Evolutionary conservation across 2,888 invertebrate genomes (phyloP).

Genomic region (Macrosiphum euphorbiae): DNA sequence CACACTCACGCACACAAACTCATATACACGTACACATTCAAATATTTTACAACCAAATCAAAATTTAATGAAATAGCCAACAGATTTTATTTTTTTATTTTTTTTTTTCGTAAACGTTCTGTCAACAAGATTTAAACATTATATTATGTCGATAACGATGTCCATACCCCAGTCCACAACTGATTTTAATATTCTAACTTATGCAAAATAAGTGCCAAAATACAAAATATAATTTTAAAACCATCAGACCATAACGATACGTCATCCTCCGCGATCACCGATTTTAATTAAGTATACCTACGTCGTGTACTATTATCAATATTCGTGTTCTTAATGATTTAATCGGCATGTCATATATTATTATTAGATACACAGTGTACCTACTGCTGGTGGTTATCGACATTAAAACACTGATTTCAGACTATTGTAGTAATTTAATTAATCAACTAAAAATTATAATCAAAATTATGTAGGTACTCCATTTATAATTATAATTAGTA

Average conservation of each 20-base stretch:
- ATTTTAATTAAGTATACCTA: not conserved
- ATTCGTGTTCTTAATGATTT: not conserved
- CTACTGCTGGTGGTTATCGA: not conserved
- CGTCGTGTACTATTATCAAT: not conserved
- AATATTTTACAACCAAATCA: slow-evolving; percentile 27
- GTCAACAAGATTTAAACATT: not conserved
- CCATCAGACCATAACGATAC: not conserved
- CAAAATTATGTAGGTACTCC: not conserved
- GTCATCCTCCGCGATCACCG: not conserved
- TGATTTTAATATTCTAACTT: not conserved
- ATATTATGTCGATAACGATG: not conserved
- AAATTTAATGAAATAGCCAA: slow-evolving; percentile 21
- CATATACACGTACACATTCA: not conserved
- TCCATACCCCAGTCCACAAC: not conserved
- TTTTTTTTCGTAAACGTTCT: not conserved
- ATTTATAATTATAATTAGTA: slow-evolving; percentile 7
- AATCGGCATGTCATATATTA: not conserved
- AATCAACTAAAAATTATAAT: slow-evolving; percentile 40
- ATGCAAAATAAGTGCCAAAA: slow-evolving; percentile 26
- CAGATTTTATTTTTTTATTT: not conserved
- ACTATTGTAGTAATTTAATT: not conserved
- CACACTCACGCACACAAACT: not conserved
- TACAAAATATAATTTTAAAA: slow-evolving; percentile 4
- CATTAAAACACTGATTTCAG: not conserved
- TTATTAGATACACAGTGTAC: not conserved